A percentile compares a stretch with the other conserved stretches of the same genome.
Conservation (phyloP, 2,113 vertebrate genomes). For the Cinclus mexicanus region DNA sequence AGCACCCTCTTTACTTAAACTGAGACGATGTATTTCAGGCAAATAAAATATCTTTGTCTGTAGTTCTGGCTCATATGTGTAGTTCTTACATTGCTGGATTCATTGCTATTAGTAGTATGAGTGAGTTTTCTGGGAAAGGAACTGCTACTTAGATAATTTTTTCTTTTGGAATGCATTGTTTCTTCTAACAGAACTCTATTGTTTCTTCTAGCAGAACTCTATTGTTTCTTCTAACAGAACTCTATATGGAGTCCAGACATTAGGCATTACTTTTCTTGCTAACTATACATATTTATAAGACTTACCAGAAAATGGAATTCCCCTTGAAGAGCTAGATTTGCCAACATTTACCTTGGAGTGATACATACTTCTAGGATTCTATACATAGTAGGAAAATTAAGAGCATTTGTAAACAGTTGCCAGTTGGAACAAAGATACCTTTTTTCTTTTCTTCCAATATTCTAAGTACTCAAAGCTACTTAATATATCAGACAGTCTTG, state of each 20-base stretch:
- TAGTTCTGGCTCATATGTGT: background rate
- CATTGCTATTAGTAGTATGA: background rate
- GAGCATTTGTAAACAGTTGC: background rate
- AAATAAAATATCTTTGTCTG: conserved; percentile 24
- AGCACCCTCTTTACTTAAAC: conserved; percentile 12
- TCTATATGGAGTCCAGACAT: background rate
- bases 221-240: background rate
- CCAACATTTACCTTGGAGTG: background rate
- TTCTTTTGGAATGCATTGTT: background rate
- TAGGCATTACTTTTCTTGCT: background rate
- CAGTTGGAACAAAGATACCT: background rate
- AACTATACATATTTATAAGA: background rate
- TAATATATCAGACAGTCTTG: background rate
- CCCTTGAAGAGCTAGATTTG: background rate
- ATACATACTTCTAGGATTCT: background rate
- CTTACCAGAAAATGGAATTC: background rate
- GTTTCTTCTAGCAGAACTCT: background rate
- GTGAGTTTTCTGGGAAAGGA: conserved; percentile 6
- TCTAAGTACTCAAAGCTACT: background rate
- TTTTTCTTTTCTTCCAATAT: background rate
- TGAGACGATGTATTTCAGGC: conserved; percentile 15
- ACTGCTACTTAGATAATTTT: background rate
- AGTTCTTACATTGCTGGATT: background rate
- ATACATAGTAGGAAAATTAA: background rate
- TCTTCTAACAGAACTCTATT: background rate